phyloP scores from a whole-genome alignment of 2,888 invertebrate genomes.

The Zelleria hepariella region DNA sequence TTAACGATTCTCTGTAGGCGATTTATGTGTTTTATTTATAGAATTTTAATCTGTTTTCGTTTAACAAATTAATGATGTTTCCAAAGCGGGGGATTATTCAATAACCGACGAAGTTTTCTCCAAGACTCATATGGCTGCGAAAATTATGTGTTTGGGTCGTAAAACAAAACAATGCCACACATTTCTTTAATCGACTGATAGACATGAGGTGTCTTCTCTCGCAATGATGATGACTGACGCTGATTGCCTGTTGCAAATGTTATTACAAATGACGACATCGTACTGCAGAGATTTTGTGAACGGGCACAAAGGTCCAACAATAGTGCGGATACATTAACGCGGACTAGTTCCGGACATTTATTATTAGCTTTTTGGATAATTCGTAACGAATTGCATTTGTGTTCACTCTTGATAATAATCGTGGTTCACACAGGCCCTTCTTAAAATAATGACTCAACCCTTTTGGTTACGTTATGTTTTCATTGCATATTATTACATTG shows the following conservation, averaged over 20 bases:
- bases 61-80: not conserved
- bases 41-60: not conserved
- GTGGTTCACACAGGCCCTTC: not conserved
- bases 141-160: not conserved
- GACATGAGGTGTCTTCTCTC: not conserved
- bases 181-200: not conserved
- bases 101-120: not conserved
- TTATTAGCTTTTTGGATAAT: conserved; percentile 8
- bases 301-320: conserved; percentile 37
- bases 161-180: not conserved
- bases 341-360: conserved; percentile 26
- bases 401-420: not conserved
- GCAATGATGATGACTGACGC: not conserved
- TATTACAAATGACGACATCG: conserved; percentile 1
- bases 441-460: not conserved
- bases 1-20: not conserved
- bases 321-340: conserved; percentile 30
- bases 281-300: conserved; percentile 19
- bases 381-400: not conserved
- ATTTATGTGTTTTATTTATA: not conserved
- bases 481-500: no score
- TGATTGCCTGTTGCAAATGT: not conserved
- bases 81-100: not conserved
- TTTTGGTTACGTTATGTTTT: not conserved
- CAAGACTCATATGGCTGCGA: not conserved